Base-by-base conservation (phyloP, 2,797 vertebrate species). In the Brachyrhaphis roseni region DNA sequence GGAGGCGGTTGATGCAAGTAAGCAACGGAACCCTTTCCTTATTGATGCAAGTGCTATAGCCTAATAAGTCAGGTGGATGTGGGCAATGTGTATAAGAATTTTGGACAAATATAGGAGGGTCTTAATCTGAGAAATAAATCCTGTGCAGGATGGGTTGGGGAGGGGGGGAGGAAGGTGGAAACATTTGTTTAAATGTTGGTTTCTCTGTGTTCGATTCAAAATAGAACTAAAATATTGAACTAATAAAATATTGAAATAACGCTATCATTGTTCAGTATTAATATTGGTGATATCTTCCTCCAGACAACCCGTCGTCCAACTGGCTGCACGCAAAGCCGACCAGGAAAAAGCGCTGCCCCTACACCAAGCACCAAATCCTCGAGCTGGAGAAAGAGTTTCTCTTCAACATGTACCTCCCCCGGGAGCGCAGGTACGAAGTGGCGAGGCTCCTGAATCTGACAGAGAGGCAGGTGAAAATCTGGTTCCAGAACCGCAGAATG, bases 401-500 rank as follows among this genome's bases (percentile, higher is more conserved):
- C 39, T 99, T 98, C 96, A 99, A 99, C 92, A 99, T 99, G 98
- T 99, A 99, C 92, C 98, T 99, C 80, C 98, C 98, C 76, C 96
- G 98, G 95, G 98, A 99, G 92, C 98, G 98, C 78, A 97, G 98
- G 93, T 99, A 98, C 75, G 98, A 99, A 87, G 96, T 99, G 87
- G 98, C 98, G 55, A 96, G 97, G 81, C 90, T 97, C 74, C 97
- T 99, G 88, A 98, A 97, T 95, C 94, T 99, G 92, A 99, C 98
- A 13, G 98, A 99, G 92, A 97, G 98, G 95, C 98, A 99, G 96
- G 97, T 99, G 90, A 99, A 99, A 96, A 99, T 99, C 91, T 99
- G 98, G 98, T 99, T 99, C 95, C 98, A 99, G 94, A 99, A 99
- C 93, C 97, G 98, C 92, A 97, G 98, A 92, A 99, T 99, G 98